A percentile compares a stretch with the other conserved stretches of the same genome.
These are phyloP conservation scores for Rhaphigaster nebulosa DNA, from an alignment of 2,888 invertebrate genomes.

Conservation along the genomic window DNA sequence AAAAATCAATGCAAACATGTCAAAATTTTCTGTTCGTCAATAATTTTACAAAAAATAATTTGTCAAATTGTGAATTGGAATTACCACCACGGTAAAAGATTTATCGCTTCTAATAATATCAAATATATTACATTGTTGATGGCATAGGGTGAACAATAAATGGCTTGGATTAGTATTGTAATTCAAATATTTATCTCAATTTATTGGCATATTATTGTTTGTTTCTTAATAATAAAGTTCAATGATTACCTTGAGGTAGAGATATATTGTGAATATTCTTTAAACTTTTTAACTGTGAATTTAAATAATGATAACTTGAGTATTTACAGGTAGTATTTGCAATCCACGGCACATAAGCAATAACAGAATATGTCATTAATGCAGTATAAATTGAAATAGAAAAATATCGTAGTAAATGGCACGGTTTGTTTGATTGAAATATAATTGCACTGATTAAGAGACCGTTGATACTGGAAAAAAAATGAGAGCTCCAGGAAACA, in stretches of 20 bases:
- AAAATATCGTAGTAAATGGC: not conserved
- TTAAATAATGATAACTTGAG: not conserved
- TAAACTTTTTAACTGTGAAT: not conserved
- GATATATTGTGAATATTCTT: not conserved
- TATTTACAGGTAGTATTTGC: not conserved
- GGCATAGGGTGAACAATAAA: not conserved
- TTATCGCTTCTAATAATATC: too few relatives aligned
- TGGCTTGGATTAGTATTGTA: not conserved
- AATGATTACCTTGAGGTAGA: not conserved
- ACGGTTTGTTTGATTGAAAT: not conserved
- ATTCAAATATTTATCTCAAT: not conserved
- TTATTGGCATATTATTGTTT: not conserved
- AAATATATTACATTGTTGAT: too few relatives aligned
- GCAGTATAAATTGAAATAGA: not conserved
- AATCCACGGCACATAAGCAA: not conserved
- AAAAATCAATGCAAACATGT: too few relatives aligned
- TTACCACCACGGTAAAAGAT: too few relatives aligned
- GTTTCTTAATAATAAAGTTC: not conserved
- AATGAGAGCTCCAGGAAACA: conserved; percentile 8
- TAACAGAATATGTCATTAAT: conserved; percentile 3
- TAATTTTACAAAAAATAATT: too few relatives aligned
- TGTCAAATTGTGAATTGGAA: too few relatives aligned
- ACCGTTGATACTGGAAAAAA: conserved; percentile 5
- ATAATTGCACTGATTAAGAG: not conserved
- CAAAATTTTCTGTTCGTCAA: too few relatives aligned